Evolutionary conservation across 64 coral and sea anemone genomes (phyloP).

Genomic region (Actinia equina): DNA sequence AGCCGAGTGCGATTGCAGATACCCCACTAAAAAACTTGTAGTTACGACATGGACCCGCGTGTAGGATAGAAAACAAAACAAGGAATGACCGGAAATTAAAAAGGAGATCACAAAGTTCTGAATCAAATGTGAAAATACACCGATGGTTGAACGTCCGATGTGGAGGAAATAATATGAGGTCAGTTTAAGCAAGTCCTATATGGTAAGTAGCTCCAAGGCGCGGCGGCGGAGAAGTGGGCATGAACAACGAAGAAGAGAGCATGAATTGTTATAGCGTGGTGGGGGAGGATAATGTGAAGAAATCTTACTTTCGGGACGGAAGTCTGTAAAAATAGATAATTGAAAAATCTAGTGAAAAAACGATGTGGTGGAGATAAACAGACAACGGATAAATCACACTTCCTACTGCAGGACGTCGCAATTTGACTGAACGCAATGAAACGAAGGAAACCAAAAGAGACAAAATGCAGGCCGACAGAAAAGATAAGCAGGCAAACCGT

Average conservation of each 20-base stretch:
- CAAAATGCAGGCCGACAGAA: too few relatives aligned
- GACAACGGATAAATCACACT: too few relatives aligned
- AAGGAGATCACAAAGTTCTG: neutral
- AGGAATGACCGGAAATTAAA: neutral
- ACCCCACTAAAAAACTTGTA: neutral
- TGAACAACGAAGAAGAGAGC: neutral
- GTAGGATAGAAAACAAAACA: neutral
- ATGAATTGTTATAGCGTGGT: neutral
- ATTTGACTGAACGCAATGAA: too few relatives aligned
- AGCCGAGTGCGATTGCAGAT: neutral
- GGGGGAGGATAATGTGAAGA: too few relatives aligned
- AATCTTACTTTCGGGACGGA: too few relatives aligned
- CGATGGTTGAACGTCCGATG: neutral
- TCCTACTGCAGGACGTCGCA: too few relatives aligned
- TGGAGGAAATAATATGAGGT: neutral
- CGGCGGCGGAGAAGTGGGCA: neutral
- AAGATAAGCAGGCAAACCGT: too few relatives aligned
- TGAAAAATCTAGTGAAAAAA: neutral
- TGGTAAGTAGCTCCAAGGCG: neutral
- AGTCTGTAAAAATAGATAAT: neutral
- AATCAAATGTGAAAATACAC: neutral
- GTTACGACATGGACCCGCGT: slow-evolving; percentile 3
- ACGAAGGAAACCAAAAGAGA: too few relatives aligned
- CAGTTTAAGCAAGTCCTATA: neutral
- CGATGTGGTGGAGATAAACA: too few relatives aligned